Evolutionary conservation across 2,888 invertebrate species (phyloP).

Genomic region (Gandaritis pyraliata): DNA sequence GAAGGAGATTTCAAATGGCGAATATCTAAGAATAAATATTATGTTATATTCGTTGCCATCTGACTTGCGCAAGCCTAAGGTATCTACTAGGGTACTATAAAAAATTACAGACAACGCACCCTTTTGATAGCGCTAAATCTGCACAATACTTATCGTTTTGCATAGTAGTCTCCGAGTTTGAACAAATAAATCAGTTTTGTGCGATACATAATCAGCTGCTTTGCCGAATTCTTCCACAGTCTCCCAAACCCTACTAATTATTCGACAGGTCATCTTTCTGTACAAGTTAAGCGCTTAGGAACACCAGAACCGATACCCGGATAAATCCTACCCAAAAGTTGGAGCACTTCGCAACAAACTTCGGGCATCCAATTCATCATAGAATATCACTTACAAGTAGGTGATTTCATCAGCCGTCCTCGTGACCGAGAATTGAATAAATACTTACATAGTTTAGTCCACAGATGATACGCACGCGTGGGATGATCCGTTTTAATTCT

Average conservation of each 20-base stretch:
- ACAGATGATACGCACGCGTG: slow-evolving; percentile 34
- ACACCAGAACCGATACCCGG: not conserved
- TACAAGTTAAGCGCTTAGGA: not conserved
- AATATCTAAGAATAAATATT: too few species aligned
- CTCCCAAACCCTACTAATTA: not conserved
- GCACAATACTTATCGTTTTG: too few species aligned
- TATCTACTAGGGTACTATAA: too few species aligned
- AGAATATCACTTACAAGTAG: slow-evolving; percentile 11
- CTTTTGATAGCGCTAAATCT: too few species aligned
- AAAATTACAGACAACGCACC: too few species aligned
- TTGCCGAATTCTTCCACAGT: too few species aligned
- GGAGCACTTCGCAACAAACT: slow-evolving; percentile 5
- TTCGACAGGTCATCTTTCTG: not conserved
- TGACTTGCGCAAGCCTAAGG: too few species aligned
- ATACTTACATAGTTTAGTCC: slow-evolving; percentile 43
- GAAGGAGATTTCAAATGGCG: too few species aligned
- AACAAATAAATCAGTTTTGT: too few species aligned
- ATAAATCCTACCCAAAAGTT: slow-evolving; percentile 8
- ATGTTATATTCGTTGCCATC: too few species aligned
- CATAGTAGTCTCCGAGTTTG: too few species aligned
- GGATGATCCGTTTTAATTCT: slow-evolving; percentile 41
- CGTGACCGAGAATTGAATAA: slow-evolving; percentile 33
- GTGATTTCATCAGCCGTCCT: slow-evolving; percentile 3
- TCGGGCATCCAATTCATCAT: slow-evolving; percentile 19
- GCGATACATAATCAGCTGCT: too few species aligned